phyloP scores from a whole-genome alignment of 1,140 invertebrate species.

The Popillia japonica region DNA sequence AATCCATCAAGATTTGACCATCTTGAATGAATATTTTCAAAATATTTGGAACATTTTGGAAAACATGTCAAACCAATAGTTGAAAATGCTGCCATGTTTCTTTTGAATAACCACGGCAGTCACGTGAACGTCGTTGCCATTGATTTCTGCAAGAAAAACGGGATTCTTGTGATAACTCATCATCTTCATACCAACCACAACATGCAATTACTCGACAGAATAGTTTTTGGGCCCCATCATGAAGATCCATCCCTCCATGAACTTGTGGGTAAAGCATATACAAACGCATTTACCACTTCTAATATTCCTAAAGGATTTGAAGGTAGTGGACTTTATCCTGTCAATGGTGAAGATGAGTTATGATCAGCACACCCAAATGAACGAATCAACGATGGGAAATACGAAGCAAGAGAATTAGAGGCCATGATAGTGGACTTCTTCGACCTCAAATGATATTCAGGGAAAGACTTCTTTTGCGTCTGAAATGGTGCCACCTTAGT shows the following conservation, averaged over 20 bases:
- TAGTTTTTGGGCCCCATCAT: conserved; percentile 28
- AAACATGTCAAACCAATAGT: too few species aligned
- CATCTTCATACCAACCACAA: background rate
- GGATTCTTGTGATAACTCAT: too few species aligned
- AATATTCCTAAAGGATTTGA: too few species aligned
- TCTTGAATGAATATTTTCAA: too few species aligned
- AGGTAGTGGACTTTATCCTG: too few species aligned
- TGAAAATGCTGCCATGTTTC: too few species aligned
- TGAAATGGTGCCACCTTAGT: conserved; percentile 41
- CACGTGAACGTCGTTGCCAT: too few species aligned
- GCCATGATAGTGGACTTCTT: conserved; percentile 2
- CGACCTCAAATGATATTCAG: conserved; percentile 26
- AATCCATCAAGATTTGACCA: too few species aligned
- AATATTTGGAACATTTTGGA: too few species aligned
- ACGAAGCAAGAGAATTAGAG: background rate
- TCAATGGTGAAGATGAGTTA: conserved; percentile 42
- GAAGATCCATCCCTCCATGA: conserved; percentile 44
- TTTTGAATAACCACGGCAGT: too few species aligned
- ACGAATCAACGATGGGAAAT: conserved; percentile 35
- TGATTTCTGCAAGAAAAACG: too few species aligned
- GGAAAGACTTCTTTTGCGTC: conserved; percentile 38
- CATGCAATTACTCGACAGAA: background rate
- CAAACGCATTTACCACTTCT: conserved; percentile 41
- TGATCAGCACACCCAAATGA: conserved; percentile 39
- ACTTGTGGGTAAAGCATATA: conserved; percentile 44